Conservation (phyloP, 2,888 invertebrate genomes). For the Cheilosia vulpina region DNA sequence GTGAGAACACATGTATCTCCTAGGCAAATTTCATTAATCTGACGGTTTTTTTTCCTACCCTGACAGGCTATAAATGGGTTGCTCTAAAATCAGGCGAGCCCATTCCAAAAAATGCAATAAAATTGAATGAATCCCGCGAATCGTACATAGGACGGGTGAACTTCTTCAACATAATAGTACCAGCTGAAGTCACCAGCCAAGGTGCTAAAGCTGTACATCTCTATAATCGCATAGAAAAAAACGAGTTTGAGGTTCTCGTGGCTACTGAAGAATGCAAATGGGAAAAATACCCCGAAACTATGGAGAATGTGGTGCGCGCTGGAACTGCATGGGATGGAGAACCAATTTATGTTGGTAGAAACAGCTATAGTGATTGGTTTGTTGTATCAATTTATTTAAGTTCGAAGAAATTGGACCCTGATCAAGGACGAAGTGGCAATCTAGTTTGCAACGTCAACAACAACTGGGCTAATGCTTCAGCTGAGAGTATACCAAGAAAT, state of each 20-base stretch:
- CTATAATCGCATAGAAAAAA: not conserved
- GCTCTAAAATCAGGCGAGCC: not conserved
- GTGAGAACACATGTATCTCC: no score
- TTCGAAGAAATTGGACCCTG: not conserved
- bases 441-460: not conserved
- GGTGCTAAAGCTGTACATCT: not conserved
- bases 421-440: no score
- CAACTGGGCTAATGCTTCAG: not conserved
- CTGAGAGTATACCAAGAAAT: not conserved
- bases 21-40: no score
- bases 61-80: conserved; percentile 14
- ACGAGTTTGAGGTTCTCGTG: not conserved
- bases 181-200: not conserved
- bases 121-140: not conserved
- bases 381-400: not conserved
- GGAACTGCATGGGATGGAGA: not conserved
- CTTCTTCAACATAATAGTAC: not conserved
- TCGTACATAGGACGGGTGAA: not conserved
- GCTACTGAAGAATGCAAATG: not conserved
- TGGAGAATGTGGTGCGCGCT: not conserved
- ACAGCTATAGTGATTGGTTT: not conserved
- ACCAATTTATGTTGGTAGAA: not conserved
- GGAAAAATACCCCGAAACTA: not conserved
- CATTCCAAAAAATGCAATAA: not conserved
- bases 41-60: not conserved